Percentiles rank a stretch among this genome's conserved stretches.
Conservation (phyloP, 2,797 vertebrate species). For the Pristis pectinata region DNA sequence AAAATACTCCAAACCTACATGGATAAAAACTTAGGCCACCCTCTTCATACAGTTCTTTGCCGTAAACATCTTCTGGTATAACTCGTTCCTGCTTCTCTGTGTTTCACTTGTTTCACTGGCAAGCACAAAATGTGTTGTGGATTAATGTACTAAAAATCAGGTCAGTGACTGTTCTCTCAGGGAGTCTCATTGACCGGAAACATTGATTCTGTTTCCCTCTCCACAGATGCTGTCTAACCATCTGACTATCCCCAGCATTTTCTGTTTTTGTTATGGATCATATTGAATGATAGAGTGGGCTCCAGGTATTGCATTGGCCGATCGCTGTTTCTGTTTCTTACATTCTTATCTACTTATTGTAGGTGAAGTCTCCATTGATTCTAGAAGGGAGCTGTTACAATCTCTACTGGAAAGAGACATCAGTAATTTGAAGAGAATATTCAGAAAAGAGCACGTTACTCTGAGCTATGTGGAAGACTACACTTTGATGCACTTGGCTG, state of each 20-base stretch:
- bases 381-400: constrained; percentile 45
- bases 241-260: too few species aligned
- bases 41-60: not conserved
- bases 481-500: constrained; percentile 64
- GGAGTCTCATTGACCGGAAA: too few species aligned
- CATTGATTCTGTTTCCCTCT: too few species aligned
- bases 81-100: not conserved
- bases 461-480: constrained; percentile 53
- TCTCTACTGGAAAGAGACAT: constrained; percentile 58
- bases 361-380: not conserved
- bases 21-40: too few species aligned
- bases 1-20: not conserved
- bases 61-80: not conserved
- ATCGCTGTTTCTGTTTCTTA: too few species aligned
- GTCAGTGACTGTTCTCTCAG: not conserved
- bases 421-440: constrained; percentile 51
- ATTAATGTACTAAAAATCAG: not conserved
- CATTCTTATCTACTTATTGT: not conserved
- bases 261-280: too few species aligned
- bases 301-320: too few species aligned
- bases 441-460: constrained; percentile 55
- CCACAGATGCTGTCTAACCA: too few species aligned
- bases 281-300: too few species aligned
- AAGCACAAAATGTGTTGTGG: not conserved
- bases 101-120: not conserved